Evolutionary conservation across 2,888 invertebrate species (phyloP).

Genomic region (Clunio marinus): DNA sequence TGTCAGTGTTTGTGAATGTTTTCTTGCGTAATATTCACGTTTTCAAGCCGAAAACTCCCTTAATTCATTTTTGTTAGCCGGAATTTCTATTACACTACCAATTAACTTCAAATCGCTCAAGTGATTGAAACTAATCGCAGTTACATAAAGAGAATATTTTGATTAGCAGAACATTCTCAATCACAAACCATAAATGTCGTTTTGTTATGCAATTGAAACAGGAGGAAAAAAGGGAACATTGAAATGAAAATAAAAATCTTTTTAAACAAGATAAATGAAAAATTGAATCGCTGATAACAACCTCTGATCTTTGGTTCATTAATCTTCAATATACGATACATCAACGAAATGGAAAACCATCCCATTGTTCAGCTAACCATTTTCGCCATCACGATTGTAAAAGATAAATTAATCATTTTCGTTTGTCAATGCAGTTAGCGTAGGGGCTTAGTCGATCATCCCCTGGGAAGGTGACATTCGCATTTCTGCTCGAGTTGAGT

Average conservation of each 20-base stretch:
- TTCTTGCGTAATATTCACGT: too few species aligned
- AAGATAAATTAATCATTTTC: slow-evolving; percentile 37
- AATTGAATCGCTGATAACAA: slow-evolving; percentile 34
- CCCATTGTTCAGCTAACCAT: not conserved
- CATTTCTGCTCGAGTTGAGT: not conserved
- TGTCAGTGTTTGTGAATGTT: not conserved
- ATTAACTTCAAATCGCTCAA: too few species aligned
- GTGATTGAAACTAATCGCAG: too few species aligned
- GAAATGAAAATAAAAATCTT: not conserved
- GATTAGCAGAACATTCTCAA: too few species aligned
- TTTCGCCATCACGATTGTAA: not conserved
- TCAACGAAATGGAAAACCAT: not conserved
- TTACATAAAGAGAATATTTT: too few species aligned
- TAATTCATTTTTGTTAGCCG: too few species aligned
- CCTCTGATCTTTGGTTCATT: slow-evolving; percentile 38
- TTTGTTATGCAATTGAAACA: slow-evolving; percentile 6
- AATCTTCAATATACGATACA: slow-evolving; percentile 24
- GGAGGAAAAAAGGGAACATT: not conserved
- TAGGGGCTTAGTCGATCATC: slow-evolving; percentile 13
- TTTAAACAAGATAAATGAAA: slow-evolving; percentile 19
- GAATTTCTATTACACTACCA: too few species aligned
- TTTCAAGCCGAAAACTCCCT: too few species aligned
- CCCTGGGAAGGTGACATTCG: not conserved
- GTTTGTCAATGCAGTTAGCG: slow-evolving; percentile 34
- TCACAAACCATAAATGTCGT: too few species aligned